Base-by-base conservation (phyloP, 2,113 vertebrate genomes). In the Abramis brama region DNA sequence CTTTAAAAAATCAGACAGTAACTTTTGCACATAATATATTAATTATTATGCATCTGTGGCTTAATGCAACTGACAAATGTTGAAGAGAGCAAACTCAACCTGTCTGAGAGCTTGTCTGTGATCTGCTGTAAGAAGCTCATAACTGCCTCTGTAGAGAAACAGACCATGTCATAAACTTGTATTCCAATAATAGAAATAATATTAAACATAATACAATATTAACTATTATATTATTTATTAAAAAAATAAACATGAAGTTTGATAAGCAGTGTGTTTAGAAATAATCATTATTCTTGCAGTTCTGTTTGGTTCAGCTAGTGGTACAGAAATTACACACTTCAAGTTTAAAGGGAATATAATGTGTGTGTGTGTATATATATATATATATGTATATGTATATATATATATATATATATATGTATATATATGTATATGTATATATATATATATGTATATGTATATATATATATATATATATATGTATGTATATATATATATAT, bases 111-210 rank as follows among this genome's bases (percentile, higher is more conserved):
- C 88, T 94, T 97, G 85, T 97, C 95, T 76, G 98, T 99, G 84
- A 99, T 93, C 87, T 97, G 93, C 91, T 96, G 95, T 70, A 99
- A 95, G 91, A 99, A 99, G 60, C 94, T 93, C 93, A 96, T 96
- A 88, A 99, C 98, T 0, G 92, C 96, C 89, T 99, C 98, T 99
- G 92, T 85, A 79, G 91, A 81, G 8, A 80, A 55, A 60, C 23
- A 47, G 77, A 81, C 81, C 19, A 77, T 62, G 12, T 27, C 55
- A n/a, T 50, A 6, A 25, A 71, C 55, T 21, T 60, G n/a, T 25
- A 62, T 62, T 57, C 19, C 6, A 12, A 62, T 25, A 25, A 12
- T 11, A 62, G 25, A 25, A 25, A 62, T 62, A 62, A 25, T 4
- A 62, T 62, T 11, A 43, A 43, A 43, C 39, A 43, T 43, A 43